Conservation (phyloP, 2,113 vertebrate species). For the Tragulus kanchil region DNA sequence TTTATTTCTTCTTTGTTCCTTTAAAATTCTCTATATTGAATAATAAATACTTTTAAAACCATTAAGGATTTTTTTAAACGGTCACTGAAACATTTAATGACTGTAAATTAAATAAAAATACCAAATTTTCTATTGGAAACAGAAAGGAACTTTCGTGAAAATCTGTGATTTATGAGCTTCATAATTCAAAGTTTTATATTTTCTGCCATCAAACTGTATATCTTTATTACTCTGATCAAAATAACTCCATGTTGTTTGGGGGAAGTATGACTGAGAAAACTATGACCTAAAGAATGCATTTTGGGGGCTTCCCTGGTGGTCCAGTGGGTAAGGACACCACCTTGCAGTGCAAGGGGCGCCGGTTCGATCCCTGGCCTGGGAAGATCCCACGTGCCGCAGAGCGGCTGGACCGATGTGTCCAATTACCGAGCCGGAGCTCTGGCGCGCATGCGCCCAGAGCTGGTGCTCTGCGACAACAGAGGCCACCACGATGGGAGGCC, state of each 20-base stretch:
- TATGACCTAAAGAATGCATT: neutral
- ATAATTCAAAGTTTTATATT: slow-evolving; percentile 44
- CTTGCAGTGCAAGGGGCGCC: too few species aligned
- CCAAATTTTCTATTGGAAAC: slow-evolving; percentile 21
- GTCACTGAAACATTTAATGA: neutral
- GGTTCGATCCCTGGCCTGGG: too few species aligned
- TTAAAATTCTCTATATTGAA: slow-evolving; percentile 16
- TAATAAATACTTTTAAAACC: slow-evolving; percentile 45
- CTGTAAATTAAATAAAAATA: slow-evolving; percentile 51
- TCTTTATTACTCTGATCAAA: neutral
- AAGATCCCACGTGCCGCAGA: too few species aligned
- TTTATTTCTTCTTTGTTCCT: neutral
- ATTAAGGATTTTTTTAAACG: slow-evolving; percentile 24
- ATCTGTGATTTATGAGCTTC: slow-evolving; percentile 1
- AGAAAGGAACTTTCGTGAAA: slow-evolving; percentile 38
- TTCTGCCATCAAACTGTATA: slow-evolving; percentile 6
- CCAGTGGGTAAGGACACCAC: too few species aligned
- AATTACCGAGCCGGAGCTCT: too few species aligned
- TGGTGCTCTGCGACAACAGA: too few species aligned
- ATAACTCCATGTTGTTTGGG: neutral
- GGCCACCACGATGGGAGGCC: too few species aligned
- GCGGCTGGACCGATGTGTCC: too few species aligned
- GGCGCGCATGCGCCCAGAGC: too few species aligned
- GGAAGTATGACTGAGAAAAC: slow-evolving; percentile 41
- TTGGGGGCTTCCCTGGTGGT: neutral